phyloP scores from a whole-genome alignment of 2,888 invertebrate species.

The Acleris literana region DNA sequence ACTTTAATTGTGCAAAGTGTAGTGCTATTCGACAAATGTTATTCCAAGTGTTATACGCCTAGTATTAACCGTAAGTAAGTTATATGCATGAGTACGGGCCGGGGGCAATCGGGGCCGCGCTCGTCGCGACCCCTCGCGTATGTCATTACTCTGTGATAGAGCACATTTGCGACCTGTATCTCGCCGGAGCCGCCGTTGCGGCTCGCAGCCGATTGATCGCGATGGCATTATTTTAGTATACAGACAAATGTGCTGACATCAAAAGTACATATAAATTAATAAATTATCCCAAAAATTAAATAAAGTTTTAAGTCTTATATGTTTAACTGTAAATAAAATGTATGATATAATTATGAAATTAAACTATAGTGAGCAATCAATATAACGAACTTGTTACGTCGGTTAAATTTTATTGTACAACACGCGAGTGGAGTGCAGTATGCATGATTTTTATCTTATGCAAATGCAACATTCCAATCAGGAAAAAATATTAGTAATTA shows the following conservation, averaged over 20 bases:
- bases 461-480: conserved; percentile 79
- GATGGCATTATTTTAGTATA: conserved; percentile 49
- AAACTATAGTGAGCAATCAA: conserved; percentile 66
- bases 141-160: conserved; percentile 83
- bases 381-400: conserved; percentile 49
- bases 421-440: conserved; percentile 66
- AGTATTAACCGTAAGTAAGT: conserved; percentile 75
- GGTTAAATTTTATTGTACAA: conserved; percentile 46
- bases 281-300: conserved; percentile 83
- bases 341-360: conserved; percentile 71
- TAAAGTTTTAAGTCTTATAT: conserved; percentile 78
- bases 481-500: conserved; percentile 37
- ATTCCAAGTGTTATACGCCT: conserved; percentile 77
- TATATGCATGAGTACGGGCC: conserved; percentile 80
- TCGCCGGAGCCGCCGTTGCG: conserved; percentile 38
- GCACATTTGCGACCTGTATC: conserved; percentile 72
- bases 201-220: background rate
- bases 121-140: conserved; percentile 70
- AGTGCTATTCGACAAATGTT: conserved; percentile 75
- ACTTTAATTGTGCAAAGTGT: conserved; percentile 66
- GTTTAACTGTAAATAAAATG: conserved; percentile 78
- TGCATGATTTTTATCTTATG: conserved; percentile 77
- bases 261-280: conserved; percentile 64
- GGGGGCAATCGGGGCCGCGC: conserved; percentile 77
- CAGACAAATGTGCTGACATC: conserved; percentile 78